phyloP scores from a whole-genome alignment of 2,888 invertebrate genomes.

The Pterobdella sp. region DNA sequence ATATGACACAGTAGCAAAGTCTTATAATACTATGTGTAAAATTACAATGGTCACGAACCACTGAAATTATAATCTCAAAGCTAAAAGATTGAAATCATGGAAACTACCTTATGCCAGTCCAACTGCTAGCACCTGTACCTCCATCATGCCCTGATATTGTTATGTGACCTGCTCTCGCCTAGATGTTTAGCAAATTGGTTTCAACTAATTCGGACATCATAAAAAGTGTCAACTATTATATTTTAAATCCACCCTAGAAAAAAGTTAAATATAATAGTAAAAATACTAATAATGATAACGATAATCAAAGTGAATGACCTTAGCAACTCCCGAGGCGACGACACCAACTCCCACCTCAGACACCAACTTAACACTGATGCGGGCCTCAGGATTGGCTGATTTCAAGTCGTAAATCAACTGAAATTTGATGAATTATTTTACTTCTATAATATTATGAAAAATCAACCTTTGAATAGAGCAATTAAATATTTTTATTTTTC shows the following conservation, averaged over 20 bases:
- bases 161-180: slow-evolving; percentile 96
- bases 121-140: slow-evolving; percentile 94
- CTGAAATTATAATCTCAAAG: no score
- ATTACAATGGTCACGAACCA: no score
- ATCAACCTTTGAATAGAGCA: not conserved
- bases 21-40: no score
- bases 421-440: not conserved
- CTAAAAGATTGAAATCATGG: no score
- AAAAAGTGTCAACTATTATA: not conserved
- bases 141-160: slow-evolving; percentile 98
- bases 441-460: slow-evolving; percentile 5
- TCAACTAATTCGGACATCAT: not conserved
- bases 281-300: not conserved
- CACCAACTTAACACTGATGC: slow-evolving; percentile 93
- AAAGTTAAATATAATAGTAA: not conserved
- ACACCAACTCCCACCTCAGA: slow-evolving; percentile 98
- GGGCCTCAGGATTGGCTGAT: slow-evolving; percentile 85
- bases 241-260: no score
- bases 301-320: slow-evolving; percentile 57
- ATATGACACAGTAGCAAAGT: no score
- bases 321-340: slow-evolving; percentile 95
- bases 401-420: slow-evolving; percentile 96
- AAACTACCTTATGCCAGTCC: slow-evolving; percentile 74
- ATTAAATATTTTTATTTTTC: no score
- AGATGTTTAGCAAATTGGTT: slow-evolving; percentile 29